Conservation (phyloP, 2,113 vertebrate species). For the Microtus oregoni region DNA sequence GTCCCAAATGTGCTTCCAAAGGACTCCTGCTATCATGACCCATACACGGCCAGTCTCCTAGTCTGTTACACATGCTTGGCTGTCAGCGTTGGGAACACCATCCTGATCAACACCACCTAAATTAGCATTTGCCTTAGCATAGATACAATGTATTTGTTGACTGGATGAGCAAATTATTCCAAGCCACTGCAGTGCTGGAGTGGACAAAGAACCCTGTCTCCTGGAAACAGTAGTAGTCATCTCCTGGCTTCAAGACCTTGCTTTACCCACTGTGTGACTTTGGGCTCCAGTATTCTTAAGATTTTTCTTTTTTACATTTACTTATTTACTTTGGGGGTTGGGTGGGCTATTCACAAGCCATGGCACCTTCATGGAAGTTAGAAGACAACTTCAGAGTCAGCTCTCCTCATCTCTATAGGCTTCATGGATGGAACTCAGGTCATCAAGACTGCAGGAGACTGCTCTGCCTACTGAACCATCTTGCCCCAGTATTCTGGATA, state of each 20-base stretch:
- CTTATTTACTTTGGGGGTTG: background rate
- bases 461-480: background rate
- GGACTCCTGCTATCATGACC: background rate
- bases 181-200: background rate
- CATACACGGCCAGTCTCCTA: background rate
- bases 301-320: background rate
- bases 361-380: background rate
- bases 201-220: background rate
- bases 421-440: too few relatives aligned
- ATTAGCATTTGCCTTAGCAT: background rate
- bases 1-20: background rate
- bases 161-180: background rate
- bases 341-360: background rate
- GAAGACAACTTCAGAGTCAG: background rate
- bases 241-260: background rate
- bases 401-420: background rate
- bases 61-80: background rate
- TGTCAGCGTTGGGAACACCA: background rate
- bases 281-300: background rate
- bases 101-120: background rate
- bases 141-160: slow-evolving; percentile 31
- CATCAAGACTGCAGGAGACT: background rate
- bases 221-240: background rate
- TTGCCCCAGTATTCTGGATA: background rate
- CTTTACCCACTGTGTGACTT: background rate